Base-by-base conservation (phyloP, 2,113 vertebrate species). In the Bubo scandiacus region DNA sequence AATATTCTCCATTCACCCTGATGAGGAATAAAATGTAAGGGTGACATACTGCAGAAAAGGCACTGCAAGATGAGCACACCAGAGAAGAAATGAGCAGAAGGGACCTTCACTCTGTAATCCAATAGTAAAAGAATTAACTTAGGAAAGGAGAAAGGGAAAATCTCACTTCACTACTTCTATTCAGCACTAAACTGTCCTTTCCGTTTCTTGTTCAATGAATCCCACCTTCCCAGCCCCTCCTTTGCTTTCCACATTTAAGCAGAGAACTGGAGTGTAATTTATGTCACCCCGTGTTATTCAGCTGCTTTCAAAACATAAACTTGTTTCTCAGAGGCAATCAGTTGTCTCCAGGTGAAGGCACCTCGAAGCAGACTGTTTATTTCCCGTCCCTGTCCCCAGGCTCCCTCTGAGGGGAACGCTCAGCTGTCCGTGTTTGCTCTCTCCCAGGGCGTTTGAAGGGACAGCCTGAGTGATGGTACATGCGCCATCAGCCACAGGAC, bases 401-500 rank as follows among this genome's bases (percentile, higher is more conserved):
- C 52, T 91, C 27, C 92, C 45, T 79, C 34, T 45, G 61, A 79
- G 26, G 12, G 4, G 16, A 40, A 47, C 3, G 43, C 49, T 85
- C 72, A 75, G 62, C 75, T 86, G 42, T 26, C 43, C 30, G 0
- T 15, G 38, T 75, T 79, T 68, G 61, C 52, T 68, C 26, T 70
- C 91, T 96, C 84, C 78, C 82, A 61, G 81, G 71, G 67, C 4
- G 11, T 59, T 51, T 54, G 84, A 36, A 72, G 34, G 67, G 70
- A 87, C 80, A 93, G 87, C n/a, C 68, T 65, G 78, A 82, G 32
- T 32, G 77, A 90, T 52, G 68, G 47, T 62, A 63, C 8, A 4
- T 65, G 61, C 2, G 52, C 81, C 92, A 96, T 77, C 86, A 90
- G 79, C 95, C 52, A 16, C 75, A 90, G 96, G 96, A 95, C 34